Conservation (phyloP, 2,113 vertebrate species). For the Clarias magur region DNA sequence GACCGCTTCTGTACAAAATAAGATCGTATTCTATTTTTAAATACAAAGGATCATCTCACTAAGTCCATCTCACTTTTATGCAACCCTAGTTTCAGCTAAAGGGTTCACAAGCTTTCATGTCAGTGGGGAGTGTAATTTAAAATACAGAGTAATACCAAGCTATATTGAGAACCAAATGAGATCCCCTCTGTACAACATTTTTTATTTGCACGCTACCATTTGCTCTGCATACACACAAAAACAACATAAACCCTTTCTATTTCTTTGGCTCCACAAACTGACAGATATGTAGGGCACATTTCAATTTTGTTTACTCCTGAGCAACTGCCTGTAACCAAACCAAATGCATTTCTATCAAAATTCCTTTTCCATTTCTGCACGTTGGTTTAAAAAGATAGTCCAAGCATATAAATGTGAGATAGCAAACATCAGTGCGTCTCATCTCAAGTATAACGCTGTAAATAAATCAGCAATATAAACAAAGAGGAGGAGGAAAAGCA, state of each 20-base stretch:
- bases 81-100: constrained; percentile 32
- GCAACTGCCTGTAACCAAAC: constrained; percentile 60
- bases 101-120: constrained; percentile 35
- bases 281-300: constrained; percentile 44
- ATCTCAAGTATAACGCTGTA: constrained; percentile 68
- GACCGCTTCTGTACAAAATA: neutral
- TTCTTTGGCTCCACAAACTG: constrained; percentile 36
- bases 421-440: constrained; percentile 73
- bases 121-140: constrained; percentile 21
- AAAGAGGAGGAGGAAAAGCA: constrained; percentile 59
- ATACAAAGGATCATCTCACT: neutral
- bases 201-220: constrained; percentile 30
- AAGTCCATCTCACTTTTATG: constrained; percentile 11
- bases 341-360: constrained; percentile 66
- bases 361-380: constrained; percentile 60
- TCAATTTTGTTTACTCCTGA: constrained; percentile 54
- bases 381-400: constrained; percentile 66
- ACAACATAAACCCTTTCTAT: constrained; percentile 21
- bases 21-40: neutral
- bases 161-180: constrained; percentile 27
- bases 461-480: constrained; percentile 77
- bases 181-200: constrained; percentile 7
- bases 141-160: constrained; percentile 44
- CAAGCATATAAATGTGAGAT: constrained; percentile 66
- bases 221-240: constrained; percentile 11